Conservation (phyloP, 2,797 vertebrate genomes). For the Pagetopsis macropterus region DNA sequence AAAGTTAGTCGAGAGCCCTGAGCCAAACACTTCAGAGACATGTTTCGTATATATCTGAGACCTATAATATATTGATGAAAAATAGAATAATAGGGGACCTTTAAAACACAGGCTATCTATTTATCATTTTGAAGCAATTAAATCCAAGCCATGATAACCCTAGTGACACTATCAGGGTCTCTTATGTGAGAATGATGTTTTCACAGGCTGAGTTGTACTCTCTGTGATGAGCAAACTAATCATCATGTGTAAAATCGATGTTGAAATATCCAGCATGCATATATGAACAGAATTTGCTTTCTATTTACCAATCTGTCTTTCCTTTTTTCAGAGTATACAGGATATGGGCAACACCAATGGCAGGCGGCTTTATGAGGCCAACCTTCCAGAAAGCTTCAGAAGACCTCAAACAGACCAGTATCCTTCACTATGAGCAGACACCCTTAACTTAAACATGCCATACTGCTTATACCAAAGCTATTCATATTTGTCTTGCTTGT, state of each 20-base stretch:
- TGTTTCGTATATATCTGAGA: too few species aligned
- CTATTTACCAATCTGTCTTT: not conserved
- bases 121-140: too few species aligned
- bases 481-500: not conserved
- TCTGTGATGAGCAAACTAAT: not conserved
- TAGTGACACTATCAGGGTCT: too few species aligned
- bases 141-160: too few species aligned
- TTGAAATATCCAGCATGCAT: not conserved
- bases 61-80: too few species aligned
- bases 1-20: too few species aligned
- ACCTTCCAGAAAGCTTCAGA: constrained; percentile 95
- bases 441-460: not conserved
- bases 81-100: too few species aligned
- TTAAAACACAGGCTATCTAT: too few species aligned
- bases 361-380: constrained; percentile 92
- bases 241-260: not conserved
- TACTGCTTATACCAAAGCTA: not conserved
- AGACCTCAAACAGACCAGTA: constrained; percentile 99
- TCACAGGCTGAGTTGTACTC: too few species aligned
- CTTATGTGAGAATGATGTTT: too few species aligned
- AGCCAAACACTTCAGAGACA: too few species aligned
- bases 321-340: constrained; percentile 88
- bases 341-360: constrained; percentile 97
- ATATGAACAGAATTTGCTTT: not conserved
- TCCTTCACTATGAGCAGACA: constrained; percentile 80